These are phyloP conservation scores for Halichoerus grypus DNA, from an alignment of 2,113 vertebrate genomes.

Conservation along the genomic window DNA sequence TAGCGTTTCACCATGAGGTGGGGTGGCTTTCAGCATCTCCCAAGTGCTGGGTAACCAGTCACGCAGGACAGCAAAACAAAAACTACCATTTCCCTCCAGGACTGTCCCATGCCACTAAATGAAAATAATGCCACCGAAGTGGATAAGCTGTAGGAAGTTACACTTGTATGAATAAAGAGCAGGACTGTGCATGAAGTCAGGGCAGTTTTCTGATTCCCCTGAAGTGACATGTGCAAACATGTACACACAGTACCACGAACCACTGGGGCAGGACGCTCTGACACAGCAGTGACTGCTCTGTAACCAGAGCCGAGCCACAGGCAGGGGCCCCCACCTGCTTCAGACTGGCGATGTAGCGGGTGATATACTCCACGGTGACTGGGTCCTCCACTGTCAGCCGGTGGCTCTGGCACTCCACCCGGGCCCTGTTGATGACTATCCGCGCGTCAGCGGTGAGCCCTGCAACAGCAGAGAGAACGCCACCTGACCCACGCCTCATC, in stretches of 20 bases:
- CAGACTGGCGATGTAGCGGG: constrained; percentile 92
- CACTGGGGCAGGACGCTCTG: fast-evolving
- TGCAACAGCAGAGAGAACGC: constrained; percentile 55
- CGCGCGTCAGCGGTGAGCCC: constrained; percentile 93
- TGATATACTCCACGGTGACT: constrained; percentile 94
- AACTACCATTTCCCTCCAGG: neutral
- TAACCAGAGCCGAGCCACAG: fast-evolving
- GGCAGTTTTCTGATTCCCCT: neutral
- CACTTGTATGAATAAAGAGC: fast-evolving
- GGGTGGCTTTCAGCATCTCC: neutral
- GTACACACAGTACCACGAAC: neutral
- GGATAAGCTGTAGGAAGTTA: neutral
- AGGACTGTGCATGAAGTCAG: fast-evolving
- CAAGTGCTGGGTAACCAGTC: neutral
- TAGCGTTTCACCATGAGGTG: fast-evolving
- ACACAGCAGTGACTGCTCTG: fast-evolving
- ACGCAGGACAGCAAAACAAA: neutral
- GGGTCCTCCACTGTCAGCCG: constrained; percentile 94
- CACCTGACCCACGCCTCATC: neutral
- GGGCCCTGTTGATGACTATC: constrained; percentile 93
- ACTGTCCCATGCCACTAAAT: neutral
- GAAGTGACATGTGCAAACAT: fast-evolving
- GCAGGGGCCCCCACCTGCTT: constrained; percentile 88
- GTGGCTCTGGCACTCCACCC: constrained; percentile 94
- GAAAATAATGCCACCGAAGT: fast-evolving